Conservation (phyloP, 23 tunicate species). For the Diplosoma virens region DNA sequence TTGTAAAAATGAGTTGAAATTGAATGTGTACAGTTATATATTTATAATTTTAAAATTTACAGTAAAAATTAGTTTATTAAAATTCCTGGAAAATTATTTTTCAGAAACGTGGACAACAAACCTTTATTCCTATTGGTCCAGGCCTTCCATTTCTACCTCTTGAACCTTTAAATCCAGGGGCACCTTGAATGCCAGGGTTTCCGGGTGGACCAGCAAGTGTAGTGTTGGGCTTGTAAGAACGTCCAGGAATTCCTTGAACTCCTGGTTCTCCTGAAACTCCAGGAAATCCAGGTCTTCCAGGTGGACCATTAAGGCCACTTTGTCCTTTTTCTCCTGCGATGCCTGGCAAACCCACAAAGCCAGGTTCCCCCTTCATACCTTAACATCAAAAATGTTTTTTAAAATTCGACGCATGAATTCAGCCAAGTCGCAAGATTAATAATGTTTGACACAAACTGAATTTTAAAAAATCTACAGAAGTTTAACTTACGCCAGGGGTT, state of each 20-base stretch:
- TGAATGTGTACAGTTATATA: too few species aligned
- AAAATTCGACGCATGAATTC: too few species aligned
- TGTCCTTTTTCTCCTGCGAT: constrained; percentile 39
- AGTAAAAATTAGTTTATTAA: too few species aligned
- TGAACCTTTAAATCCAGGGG: neutral
- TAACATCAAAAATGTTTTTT: neutral
- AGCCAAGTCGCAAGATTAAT: too few species aligned
- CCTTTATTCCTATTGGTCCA: constrained; percentile 66
- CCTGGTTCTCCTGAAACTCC: constrained; percentile 32
- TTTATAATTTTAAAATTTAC: too few species aligned
- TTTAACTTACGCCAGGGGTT: too few species aligned
- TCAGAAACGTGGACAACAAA: too few species aligned
- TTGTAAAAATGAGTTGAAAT: too few species aligned
- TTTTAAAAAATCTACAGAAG: too few species aligned
- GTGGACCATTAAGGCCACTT: constrained; percentile 46
- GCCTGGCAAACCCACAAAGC: constrained; percentile 48
- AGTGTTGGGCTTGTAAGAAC: neutral
- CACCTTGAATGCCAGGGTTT: constrained; percentile 3
- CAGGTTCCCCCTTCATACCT: constrained; percentile 56
- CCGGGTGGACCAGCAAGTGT: constrained; percentile 14
- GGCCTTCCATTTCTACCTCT: constrained; percentile 8
- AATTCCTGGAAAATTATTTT: too few species aligned
- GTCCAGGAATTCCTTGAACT: constrained; percentile 16
- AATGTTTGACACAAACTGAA: too few species aligned
- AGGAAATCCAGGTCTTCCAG: constrained; percentile 55